Conservation (phyloP, 2,113 vertebrate species). For the Chauna torquata region DNA sequence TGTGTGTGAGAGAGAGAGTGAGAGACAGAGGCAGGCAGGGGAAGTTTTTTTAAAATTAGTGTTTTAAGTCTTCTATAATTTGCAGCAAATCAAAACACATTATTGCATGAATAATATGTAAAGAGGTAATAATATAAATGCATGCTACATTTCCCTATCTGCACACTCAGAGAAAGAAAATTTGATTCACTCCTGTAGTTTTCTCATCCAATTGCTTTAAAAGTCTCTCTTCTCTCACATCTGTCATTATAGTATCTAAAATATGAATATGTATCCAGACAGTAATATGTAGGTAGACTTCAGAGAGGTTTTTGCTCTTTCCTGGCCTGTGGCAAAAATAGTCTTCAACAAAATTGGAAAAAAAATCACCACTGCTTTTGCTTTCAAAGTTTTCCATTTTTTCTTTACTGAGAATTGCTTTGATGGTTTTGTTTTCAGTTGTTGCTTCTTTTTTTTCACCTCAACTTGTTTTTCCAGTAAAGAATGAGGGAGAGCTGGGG, state of each 20-base stretch:
- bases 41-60: background rate
- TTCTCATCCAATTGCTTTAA: background rate
- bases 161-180: background rate
- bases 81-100: conserved; percentile 14
- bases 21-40: background rate
- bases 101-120: background rate
- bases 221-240: background rate
- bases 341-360: background rate
- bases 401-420: background rate
- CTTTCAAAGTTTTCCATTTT: background rate
- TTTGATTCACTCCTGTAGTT: background rate
- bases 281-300: background rate
- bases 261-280: background rate
- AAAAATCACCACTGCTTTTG: background rate
- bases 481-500: background rate
- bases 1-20: too few species aligned
- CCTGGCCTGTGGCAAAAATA: background rate
- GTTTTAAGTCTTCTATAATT: background rate
- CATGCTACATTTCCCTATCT: background rate
- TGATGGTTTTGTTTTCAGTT: background rate
- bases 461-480: background rate
- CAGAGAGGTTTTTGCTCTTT: background rate
- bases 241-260: background rate
- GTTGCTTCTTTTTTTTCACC: background rate
- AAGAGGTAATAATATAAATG: background rate